Evolutionary conservation across 1,140 invertebrate species (phyloP).

Genomic region (Saccostrea echinata): DNA sequence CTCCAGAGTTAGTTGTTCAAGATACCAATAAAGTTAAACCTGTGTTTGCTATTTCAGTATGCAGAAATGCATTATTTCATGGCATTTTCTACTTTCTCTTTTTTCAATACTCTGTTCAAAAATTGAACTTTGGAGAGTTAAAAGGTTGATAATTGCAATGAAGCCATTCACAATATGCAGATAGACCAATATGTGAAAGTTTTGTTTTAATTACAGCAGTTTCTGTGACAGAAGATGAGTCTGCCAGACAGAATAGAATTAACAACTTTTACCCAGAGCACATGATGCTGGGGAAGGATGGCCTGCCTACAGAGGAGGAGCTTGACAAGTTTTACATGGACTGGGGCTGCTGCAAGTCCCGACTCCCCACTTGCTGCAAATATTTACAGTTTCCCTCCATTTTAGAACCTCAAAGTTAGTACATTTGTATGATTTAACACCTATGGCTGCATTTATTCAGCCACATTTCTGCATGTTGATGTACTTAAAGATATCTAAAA

Average conservation of each 20-base stretch:
- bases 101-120: no score
- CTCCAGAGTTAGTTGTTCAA: no score
- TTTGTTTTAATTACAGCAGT: conserved; percentile 51
- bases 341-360: conserved; percentile 69
- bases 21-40: no score
- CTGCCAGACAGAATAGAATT: conserved; percentile 50
- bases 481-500: no score
- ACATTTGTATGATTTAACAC: background rate
- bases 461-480: no score
- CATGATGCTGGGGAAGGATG: conserved; percentile 49
- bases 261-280: conserved; percentile 50
- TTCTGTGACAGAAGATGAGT: conserved; percentile 54
- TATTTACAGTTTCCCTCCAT: conserved; percentile 69
- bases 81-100: no score
- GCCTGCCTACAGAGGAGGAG: conserved; percentile 52
- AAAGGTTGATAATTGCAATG: no score
- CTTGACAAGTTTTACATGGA: conserved; percentile 64
- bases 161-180: no score
- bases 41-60: no score
- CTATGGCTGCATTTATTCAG: no score
- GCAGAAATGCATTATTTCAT: no score
- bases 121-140: no score
- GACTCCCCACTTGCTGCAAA: conserved; percentile 64
- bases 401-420: conserved; percentile 77
- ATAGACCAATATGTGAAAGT: background rate